Base-by-base conservation (phyloP, 2,113 vertebrate genomes). In the Chascanopsetta lugubris region DNA sequence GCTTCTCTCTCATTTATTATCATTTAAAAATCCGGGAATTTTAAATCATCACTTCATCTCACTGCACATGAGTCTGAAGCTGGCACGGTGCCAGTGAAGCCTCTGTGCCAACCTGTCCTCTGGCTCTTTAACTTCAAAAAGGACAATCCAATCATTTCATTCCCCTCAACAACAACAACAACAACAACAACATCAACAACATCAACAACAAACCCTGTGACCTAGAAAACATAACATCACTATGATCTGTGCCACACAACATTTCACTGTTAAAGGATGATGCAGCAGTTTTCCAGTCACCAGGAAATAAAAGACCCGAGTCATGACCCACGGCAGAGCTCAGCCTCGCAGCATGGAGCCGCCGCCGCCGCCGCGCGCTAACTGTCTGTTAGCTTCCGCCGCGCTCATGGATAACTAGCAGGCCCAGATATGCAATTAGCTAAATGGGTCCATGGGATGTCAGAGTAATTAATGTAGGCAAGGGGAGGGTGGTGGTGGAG, bases 381-480 rank as follows among this genome's bases (percentile, higher is more conserved):
- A 80, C 69, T 67, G 46, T 57, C 55, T 77, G 61, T 36, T 29
- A 59, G 75, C 73, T 75, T 73, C 56, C 29, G 2, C 61, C 46
- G 22, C 30, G 56, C 49, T 47, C 51, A 38, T 24, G 36, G 69
- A 73, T 77, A 73, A 79, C 53, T 18, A 71, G 55, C 57, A 80
- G 56, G 51, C 32, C 46, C 63, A 42, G 24, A 71, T 75, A 77
- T 73, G 72, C 66, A 86, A 86, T 88, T 86, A 86, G 58, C 73
- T 84, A 83, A 90, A 87, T 86, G 72, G 68, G 34, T 80, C 69
- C 36, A 48, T 68, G 64, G 63, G 77, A 75, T 84, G 57, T 61
- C 47, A 21, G 57, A 25, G 59, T 69, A 70, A 84, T 80, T 72
- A 67, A 82, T 78, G 55, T n/a, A 48, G 34, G 7, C 20, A 27